A percentile compares a stretch with the other conserved stretches of the same genome.
Conservation (phyloP, 1,140 invertebrate species). For the Bombus confusus region DNA sequence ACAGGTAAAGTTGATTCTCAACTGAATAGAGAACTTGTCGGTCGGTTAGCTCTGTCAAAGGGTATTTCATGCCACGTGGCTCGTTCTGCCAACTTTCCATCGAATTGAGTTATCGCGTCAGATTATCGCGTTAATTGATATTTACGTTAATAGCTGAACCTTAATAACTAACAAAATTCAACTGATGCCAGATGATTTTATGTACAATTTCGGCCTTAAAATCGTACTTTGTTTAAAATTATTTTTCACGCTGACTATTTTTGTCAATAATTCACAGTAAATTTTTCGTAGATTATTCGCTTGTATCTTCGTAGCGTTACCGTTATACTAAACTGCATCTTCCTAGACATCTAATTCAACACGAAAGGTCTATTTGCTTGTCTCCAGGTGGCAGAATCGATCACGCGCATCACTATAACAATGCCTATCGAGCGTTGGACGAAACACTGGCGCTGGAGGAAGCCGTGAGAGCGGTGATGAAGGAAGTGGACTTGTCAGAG, state of each 20-base stretch:
- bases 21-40: background rate
- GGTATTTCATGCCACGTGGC: too few species aligned
- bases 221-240: too few species aligned
- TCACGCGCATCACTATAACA: conserved; percentile 92
- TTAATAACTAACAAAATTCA: background rate
- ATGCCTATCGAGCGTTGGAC: conserved; percentile 89
- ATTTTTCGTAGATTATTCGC: background rate
- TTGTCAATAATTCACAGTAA: background rate
- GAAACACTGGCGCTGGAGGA: conserved; percentile 90
- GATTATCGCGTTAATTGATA: background rate
- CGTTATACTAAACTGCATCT: background rate
- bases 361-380: conserved; percentile 27
- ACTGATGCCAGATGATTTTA: too few species aligned
- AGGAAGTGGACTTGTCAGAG: conserved; percentile 87
- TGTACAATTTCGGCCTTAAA: too few species aligned
- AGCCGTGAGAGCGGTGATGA: conserved; percentile 87
- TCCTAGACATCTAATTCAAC: background rate
- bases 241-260: background rate
- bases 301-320: too few species aligned
- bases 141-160: background rate
- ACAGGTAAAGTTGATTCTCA: background rate
- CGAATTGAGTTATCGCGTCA: background rate
- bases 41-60: background rate
- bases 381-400: conserved; percentile 90
- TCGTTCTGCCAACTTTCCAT: background rate